These are phyloP conservation scores for Tolypeutes matacus DNA, from an alignment of 2,797 vertebrate genomes.

Conservation along the genomic window DNA sequence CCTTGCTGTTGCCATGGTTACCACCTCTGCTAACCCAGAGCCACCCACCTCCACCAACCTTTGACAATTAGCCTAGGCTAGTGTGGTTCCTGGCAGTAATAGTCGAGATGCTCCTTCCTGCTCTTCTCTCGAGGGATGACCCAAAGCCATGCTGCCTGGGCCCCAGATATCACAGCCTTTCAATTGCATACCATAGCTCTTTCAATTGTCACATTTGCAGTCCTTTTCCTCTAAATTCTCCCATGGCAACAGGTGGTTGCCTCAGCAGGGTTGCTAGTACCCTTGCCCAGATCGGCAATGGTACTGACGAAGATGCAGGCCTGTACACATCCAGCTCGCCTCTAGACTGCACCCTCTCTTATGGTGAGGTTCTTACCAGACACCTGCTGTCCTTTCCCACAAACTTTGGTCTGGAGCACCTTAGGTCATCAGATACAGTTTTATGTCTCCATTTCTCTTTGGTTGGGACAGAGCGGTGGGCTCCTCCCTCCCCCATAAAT, in stretches of 20 bases:
- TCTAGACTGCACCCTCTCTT: neutral
- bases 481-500: neutral
- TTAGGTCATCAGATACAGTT: neutral
- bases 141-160: neutral
- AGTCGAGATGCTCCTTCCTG: neutral
- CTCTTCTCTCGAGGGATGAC: neutral
- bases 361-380: neutral
- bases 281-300: neutral
- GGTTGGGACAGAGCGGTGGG: neutral
- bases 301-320: neutral
- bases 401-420: neutral
- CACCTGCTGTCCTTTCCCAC: neutral
- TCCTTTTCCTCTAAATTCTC: neutral
- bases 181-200: neutral
- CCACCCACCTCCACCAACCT: neutral
- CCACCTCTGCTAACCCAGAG: neutral
- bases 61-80: neutral
- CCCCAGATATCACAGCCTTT: neutral
- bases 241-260: neutral
- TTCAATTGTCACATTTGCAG: neutral
- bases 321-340: neutral
- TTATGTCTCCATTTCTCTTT: neutral
- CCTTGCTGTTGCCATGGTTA: neutral
- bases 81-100: neutral
- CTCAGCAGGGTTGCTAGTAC: neutral